Percentiles rank a stretch among this genome's conserved stretches.
Evolutionary conservation across 1,140 invertebrate genomes (phyloP).

Genomic region (Laupala kohalensis): DNA sequence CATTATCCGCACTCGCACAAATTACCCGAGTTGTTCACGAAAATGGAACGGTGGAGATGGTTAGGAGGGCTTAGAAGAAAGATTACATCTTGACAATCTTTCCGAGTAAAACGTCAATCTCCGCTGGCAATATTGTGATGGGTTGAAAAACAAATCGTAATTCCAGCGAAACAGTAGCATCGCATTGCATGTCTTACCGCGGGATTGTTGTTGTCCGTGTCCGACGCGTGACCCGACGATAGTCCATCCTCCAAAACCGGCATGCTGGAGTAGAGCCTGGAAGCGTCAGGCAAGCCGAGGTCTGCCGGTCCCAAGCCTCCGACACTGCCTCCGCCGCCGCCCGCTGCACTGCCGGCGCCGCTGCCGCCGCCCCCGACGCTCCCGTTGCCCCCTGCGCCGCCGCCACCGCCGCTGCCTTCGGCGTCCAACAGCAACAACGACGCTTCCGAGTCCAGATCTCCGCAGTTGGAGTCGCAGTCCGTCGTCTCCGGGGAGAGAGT

Average conservation of each 20-base stretch:
- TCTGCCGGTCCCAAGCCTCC: background rate
- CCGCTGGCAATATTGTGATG: too few relatives aligned
- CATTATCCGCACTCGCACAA: too few relatives aligned
- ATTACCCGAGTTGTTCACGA: too few relatives aligned
- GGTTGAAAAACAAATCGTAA: too few relatives aligned
- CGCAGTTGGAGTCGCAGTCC: constrained; percentile 82
- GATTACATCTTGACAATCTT: too few relatives aligned
- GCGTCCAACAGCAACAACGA: constrained; percentile 59
- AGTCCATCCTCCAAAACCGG: constrained; percentile 91
- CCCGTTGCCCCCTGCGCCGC: constrained; percentile 30
- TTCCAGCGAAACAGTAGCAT: too few relatives aligned
- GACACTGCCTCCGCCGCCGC: background rate
- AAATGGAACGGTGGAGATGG: too few relatives aligned
- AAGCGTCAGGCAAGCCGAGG: constrained; percentile 32
- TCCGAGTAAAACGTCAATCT: too few relatives aligned
- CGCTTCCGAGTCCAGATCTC: constrained; percentile 69
- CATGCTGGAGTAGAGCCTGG: constrained; percentile 57
- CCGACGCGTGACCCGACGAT: constrained; percentile 79
- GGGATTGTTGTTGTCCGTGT: constrained; percentile 77
- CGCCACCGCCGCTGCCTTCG: constrained; percentile 23
- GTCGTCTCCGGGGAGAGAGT: constrained; percentile 88
- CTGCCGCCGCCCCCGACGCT: constrained; percentile 9
- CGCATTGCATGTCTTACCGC: too few relatives aligned
- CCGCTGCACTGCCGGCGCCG: constrained; percentile 2
- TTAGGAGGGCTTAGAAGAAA: too few relatives aligned